These are phyloP conservation scores for Oryctes rhinoceros DNA, from an alignment of 1,140 invertebrate genomes.

Conservation along the genomic window DNA sequence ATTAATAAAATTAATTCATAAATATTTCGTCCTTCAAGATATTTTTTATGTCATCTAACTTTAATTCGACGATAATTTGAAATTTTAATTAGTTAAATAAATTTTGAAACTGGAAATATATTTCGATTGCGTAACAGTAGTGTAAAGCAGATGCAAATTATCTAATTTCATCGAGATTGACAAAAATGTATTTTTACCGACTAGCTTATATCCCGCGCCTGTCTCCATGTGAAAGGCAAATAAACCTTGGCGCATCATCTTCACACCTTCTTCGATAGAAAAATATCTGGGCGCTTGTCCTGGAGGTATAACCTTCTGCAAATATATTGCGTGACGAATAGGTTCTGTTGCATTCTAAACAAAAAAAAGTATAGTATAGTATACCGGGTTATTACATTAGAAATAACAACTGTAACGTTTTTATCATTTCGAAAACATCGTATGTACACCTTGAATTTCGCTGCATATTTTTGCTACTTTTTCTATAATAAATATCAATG, in stretches of 20 bases:
- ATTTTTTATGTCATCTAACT: too few species aligned
- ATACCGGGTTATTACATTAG: too few species aligned
- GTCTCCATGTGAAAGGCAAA: slow-evolving; percentile 73
- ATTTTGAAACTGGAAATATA: not conserved
- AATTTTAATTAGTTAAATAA: too few species aligned
- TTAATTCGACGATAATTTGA: too few species aligned
- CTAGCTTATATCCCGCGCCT: slow-evolving; percentile 69
- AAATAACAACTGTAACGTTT: not conserved
- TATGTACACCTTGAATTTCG: too few species aligned
- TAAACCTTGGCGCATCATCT: slow-evolving; percentile 63
- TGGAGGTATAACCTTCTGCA: slow-evolving; percentile 68
- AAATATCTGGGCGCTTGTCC: slow-evolving; percentile 65
- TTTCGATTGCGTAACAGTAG: not conserved
- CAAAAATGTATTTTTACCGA: slow-evolving; percentile 58
- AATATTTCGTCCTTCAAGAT: too few species aligned
- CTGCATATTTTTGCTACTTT: too few species aligned
- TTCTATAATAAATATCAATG: too few species aligned
- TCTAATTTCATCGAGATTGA: not conserved
- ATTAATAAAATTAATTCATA: too few species aligned
- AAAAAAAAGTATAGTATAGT: not conserved
- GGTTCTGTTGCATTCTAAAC: slow-evolving; percentile 68
- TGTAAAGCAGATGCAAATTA: not conserved
- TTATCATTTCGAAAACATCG: too few species aligned
- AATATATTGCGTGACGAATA: slow-evolving; percentile 66
- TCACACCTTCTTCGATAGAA: slow-evolving; percentile 67